Base-by-base conservation (phyloP, 2,888 invertebrate species). In the Agapostemon virescens region DNA sequence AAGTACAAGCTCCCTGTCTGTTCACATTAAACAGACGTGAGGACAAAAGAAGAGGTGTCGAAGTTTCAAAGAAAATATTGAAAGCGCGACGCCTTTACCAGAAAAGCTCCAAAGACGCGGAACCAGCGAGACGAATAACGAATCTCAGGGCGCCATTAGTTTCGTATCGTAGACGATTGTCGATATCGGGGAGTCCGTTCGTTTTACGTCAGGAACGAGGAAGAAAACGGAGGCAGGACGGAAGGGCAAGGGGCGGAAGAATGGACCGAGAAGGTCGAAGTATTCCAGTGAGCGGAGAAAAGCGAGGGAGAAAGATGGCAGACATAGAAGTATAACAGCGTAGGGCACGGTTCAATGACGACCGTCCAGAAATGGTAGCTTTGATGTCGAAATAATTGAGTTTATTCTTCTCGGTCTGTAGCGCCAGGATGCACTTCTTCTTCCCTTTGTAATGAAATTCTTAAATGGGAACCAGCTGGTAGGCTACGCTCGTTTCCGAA, bases 311-410 rank as follows among this genome's bases (percentile, higher is more conserved):
- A 42, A 42, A 52, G 52, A 76, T 71, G 23, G 20, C 26, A 33
- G 69, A 23, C 20, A 23, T 33, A 71, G 77, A 69, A 81, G 69
- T 77, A 78, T 79, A 75, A 30, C 66, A 64, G 64, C 66, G 67
- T 36, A 55, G 63, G 79, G 75, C 67, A 72, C 74, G 79, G 79
- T 40, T 85, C 84, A 81, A 82, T 81, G 86, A 83, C 79, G 81
- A 82, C 78, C 83, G 79, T 72, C 74, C 55, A 87, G 85, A 85
- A 89, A 88, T 81, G 84, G 84, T 72, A 84, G 88, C 89, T 90
- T 89, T 89, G 89, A 88, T 86, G 85, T 89, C 78, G 82, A 87
- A 88, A 89, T 89, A 89, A 90, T 90, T 86, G 86, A 89, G 86
- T 89, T 88, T 88, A 84, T 88, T 88, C 85, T 87, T 82, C 82